Percentiles rank a stretch among this genome's conserved stretches.
phyloP scores from a whole-genome alignment of 2,888 invertebrate genomes.

The Dryocosmus kuriphilus region DNA sequence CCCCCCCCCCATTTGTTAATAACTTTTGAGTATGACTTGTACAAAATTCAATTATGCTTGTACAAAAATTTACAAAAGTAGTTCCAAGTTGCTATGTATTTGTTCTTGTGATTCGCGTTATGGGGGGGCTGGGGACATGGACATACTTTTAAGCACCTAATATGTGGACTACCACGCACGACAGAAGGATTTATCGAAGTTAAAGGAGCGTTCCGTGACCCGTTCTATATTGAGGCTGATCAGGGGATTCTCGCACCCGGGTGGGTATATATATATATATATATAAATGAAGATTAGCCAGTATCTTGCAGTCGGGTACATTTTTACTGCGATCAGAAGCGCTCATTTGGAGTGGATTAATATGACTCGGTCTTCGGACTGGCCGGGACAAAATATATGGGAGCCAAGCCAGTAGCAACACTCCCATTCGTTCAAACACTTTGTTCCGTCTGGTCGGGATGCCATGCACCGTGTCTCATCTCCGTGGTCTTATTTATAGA shows the following conservation, averaged over 20 bases:
- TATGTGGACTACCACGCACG: background rate
- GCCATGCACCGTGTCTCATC: conserved; percentile 44
- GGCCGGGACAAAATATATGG: conserved; percentile 68
- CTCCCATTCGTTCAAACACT: conserved; percentile 52
- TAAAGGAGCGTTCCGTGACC: conserved; percentile 69
- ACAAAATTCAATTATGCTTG: too few species aligned
- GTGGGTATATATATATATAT: conserved; percentile 48
- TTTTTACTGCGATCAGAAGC: conserved; percentile 57
- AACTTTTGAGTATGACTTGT: too few species aligned
- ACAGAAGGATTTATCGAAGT: conserved; percentile 64
- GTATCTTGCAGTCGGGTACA: conserved; percentile 52
- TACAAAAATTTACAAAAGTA: too few species aligned
- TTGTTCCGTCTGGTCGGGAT: conserved; percentile 43
- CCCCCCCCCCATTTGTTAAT: too few species aligned
- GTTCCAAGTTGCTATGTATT: too few species aligned
- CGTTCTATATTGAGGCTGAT: conserved; percentile 71
- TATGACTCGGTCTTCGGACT: conserved; percentile 69
- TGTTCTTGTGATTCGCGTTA: too few species aligned
- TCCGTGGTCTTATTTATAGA: conserved; percentile 43
- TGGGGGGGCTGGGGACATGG: too few species aligned
- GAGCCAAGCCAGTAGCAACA: conserved; percentile 59
- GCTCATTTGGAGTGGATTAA: conserved; percentile 76
- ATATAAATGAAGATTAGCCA: conserved; percentile 51
- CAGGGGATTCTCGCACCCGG: conserved; percentile 54
- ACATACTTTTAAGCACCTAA: background rate